Conservation (phyloP, 2,113 vertebrate species). For the Alligator sinensis region DNA sequence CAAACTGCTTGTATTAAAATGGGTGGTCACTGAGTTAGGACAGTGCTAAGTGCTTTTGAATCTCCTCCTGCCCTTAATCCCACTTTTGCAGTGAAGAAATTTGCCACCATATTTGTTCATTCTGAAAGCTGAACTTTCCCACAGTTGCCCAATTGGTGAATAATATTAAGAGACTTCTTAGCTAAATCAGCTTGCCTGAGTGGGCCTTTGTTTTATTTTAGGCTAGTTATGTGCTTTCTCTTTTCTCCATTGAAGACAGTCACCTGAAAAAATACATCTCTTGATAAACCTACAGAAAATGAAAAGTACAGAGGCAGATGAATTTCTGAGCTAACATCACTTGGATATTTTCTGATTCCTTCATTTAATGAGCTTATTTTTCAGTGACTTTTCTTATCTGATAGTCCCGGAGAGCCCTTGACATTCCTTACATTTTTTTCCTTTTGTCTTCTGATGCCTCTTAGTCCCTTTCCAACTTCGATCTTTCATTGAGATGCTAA, state of each 20-base stretch:
- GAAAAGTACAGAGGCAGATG: neutral
- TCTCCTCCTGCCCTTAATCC: neutral
- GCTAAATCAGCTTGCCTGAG: neutral
- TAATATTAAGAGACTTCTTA: slow-evolving; percentile 12
- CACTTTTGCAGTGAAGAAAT: neutral
- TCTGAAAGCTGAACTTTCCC: slow-evolving; percentile 5
- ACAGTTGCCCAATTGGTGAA: neutral
- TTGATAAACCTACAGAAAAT: neutral
- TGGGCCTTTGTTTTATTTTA: neutral
- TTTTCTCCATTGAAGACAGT: neutral
- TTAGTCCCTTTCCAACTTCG: slow-evolving; percentile 44
- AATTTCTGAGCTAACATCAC: neutral
- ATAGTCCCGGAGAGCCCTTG: slow-evolving; percentile 55
- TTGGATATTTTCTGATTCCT: slow-evolving; percentile 43
- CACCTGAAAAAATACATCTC: neutral
- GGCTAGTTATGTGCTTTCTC: neutral
- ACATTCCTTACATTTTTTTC: slow-evolving; percentile 54
- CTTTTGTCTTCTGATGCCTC: slow-evolving; percentile 59
- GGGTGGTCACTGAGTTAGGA: neutral
- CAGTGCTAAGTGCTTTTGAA: neutral
- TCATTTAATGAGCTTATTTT: slow-evolving; percentile 63
- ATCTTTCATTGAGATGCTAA: slow-evolving; percentile 64
- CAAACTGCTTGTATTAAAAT: neutral
- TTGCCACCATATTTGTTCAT: neutral
- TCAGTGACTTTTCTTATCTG: slow-evolving; percentile 57